Evolutionary conservation across 2,797 vertebrate species (phyloP).

Genomic region (Amazona finschi): DNA sequence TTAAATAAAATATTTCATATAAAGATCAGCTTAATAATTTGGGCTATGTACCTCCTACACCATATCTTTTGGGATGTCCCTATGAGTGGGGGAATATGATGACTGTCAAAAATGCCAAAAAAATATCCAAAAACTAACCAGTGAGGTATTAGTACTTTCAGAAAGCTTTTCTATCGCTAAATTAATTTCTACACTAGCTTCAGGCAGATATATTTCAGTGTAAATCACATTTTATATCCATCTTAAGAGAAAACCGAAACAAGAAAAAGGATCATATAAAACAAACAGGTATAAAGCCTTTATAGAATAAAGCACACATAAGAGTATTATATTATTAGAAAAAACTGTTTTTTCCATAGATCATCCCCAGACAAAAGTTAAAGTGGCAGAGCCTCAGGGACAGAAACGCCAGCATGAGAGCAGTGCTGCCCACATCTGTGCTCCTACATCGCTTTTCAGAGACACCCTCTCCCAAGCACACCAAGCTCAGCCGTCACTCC

Average conservation of each 20-base stretch:
- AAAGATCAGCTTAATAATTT: not conserved
- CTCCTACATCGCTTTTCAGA: not conserved
- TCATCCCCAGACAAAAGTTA: not conserved
- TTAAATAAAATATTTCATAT: not conserved
- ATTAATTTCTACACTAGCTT: not conserved
- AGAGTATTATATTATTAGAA: not conserved
- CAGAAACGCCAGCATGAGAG: not conserved
- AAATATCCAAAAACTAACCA: not conserved
- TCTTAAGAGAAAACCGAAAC: not conserved
- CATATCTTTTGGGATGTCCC: too few relatives aligned
- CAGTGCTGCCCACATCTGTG: not conserved
- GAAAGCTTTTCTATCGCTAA: not conserved
- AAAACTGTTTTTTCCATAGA: not conserved
- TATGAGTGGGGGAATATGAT: not conserved
- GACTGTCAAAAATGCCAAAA: fast-evolving
- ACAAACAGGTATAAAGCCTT: not conserved
- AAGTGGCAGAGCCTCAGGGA: not conserved
- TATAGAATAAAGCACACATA: not conserved
- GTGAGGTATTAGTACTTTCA: not conserved
- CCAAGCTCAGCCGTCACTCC: not conserved
- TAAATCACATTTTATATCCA: not conserved
- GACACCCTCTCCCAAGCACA: not conserved
- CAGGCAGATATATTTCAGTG: not conserved
- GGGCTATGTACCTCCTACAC: not conserved
- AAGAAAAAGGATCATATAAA: not conserved